These are phyloP conservation scores for Lottia gigantea DNA, from an alignment of 2,888 invertebrate genomes.

Conservation along the genomic window DNA sequence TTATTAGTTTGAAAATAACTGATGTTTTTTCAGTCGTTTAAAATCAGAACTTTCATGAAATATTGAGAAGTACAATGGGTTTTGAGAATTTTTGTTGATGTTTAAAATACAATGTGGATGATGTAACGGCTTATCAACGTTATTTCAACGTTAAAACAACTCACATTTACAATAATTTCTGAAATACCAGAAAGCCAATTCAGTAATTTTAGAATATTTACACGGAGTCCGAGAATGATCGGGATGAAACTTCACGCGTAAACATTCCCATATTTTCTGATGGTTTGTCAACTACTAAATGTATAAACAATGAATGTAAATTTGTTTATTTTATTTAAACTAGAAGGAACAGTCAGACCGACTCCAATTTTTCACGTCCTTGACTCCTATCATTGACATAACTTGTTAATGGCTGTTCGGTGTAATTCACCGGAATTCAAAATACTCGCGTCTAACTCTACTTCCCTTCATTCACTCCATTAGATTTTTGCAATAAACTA, in stretches of 20 bases:
- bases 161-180: no score
- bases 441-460: conserved; percentile 2
- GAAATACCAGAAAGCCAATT: not conserved
- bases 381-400: not conserved
- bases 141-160: no score
- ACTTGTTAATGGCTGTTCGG: not conserved
- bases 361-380: conserved; percentile 7
- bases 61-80: no score
- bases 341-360: not conserved
- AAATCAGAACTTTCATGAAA: no score
- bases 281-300: not conserved
- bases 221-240: not conserved
- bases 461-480: not conserved
- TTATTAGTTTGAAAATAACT: no score
- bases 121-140: no score
- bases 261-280: not conserved
- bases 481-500: no score
- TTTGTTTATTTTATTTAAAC: not conserved
- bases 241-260: not conserved
- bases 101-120: no score
- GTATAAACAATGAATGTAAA: conserved; percentile 1
- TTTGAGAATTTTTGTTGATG: no score
- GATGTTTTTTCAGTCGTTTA: no score
- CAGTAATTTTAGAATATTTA: not conserved
- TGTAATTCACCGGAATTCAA: not conserved